A percentile compares a stretch with the other conserved stretches of the same genome.
These are phyloP conservation scores for Nemurella pictetii DNA, from an alignment of 2,888 invertebrate species.

Conservation along the genomic window DNA sequence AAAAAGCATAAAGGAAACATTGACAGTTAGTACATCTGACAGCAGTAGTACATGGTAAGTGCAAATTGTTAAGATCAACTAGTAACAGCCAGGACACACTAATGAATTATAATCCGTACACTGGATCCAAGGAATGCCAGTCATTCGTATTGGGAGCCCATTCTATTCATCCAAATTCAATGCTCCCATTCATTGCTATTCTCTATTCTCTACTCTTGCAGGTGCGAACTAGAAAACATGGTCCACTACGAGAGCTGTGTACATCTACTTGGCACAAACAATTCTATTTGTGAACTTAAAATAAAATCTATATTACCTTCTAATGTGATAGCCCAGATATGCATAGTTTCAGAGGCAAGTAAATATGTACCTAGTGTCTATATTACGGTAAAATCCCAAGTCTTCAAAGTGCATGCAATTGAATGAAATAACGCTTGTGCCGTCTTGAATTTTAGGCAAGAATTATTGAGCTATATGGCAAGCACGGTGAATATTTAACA, in stretches of 20 bases:
- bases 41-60: conserved; percentile 21
- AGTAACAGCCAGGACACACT: too few relatives aligned
- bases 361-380: neutral
- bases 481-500: conserved; percentile 52
- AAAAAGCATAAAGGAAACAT: conserved; percentile 27
- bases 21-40: conserved; percentile 7
- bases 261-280: conserved; percentile 45
- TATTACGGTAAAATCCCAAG: too few relatives aligned
- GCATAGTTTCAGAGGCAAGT: conserved; percentile 50
- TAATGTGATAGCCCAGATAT: conserved; percentile 48
- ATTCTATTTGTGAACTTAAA: conserved; percentile 45
- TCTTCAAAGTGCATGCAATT: too few relatives aligned
- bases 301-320: conserved; percentile 5
- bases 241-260: conserved; percentile 50
- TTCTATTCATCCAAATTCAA: too few relatives aligned
- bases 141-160: too few relatives aligned
- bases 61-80: neutral
- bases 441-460: conserved; percentile 46
- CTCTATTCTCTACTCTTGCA: conserved; percentile 42
- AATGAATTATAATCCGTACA: too few relatives aligned
- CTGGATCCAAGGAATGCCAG: too few relatives aligned
- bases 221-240: conserved; percentile 49
- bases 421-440: neutral
- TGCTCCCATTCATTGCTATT: too few relatives aligned
- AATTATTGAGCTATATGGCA: conserved; percentile 54